Conservation (phyloP, 1,140 invertebrate genomes). For the Nomia melanderi region DNA sequence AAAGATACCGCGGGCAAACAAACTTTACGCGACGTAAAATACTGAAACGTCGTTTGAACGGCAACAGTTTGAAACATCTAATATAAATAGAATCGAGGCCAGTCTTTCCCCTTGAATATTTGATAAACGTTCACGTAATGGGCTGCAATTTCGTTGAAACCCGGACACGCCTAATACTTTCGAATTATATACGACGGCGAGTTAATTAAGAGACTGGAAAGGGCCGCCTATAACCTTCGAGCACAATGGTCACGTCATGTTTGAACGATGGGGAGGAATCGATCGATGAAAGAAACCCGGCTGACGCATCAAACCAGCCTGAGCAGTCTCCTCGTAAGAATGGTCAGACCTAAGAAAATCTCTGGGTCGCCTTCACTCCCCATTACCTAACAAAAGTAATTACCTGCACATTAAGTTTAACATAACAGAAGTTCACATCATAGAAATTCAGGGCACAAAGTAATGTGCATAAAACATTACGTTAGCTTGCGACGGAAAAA, state of each 20-base stretch:
- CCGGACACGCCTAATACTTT: background rate
- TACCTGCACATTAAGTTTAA: no score
- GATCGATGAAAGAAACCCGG: constrained; percentile 28
- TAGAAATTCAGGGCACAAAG: no score
- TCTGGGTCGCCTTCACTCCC: constrained; percentile 22
- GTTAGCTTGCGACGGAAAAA: no score
- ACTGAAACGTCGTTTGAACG: no score
- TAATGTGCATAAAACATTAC: no score
- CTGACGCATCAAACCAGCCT: background rate
- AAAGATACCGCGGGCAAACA: no score
- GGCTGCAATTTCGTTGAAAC: background rate
- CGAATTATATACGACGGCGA: constrained; percentile 1
- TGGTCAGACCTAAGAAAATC: constrained; percentile 10
- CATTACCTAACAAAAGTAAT: constrained; percentile 33
- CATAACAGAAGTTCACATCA: no score
- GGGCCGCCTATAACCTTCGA: constrained; percentile 30
- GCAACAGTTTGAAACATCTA: background rate
- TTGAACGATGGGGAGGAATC: constrained; percentile 23
- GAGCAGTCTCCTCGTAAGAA: constrained; percentile 21
- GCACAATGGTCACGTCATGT: constrained; percentile 23
- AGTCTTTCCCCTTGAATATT: background rate
- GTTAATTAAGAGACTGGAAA: constrained; percentile 39
- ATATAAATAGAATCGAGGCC: background rate
- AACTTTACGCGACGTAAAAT: no score
- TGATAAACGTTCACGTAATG: background rate